Percentiles rank a stretch among this genome's conserved stretches.
Evolutionary conservation across 2,888 invertebrate genomes (phyloP).

Genomic region (Sceliomorpha sp.): DNA sequence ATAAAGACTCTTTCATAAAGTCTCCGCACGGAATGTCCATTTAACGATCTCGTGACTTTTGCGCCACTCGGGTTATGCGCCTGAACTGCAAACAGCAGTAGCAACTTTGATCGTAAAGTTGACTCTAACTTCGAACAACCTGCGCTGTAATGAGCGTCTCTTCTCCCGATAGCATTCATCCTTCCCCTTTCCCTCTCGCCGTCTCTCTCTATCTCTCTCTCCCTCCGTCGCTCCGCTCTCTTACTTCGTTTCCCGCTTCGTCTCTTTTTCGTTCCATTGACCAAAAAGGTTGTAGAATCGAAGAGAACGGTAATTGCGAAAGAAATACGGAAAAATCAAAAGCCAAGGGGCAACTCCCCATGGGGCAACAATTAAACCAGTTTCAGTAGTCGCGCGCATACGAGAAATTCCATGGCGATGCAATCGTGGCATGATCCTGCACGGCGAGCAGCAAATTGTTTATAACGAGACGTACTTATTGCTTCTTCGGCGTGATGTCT

Average conservation of each 20-base stretch:
- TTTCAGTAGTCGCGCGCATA: conserved; percentile 8
- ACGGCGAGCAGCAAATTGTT: conserved; percentile 4
- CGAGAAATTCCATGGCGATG: conserved; percentile 3
- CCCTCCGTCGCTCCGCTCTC: too few species aligned
- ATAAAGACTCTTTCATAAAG: conserved; percentile 23
- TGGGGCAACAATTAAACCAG: conserved; percentile 43
- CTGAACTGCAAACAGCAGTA: conserved; percentile 15
- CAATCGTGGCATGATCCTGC: conserved; percentile 7
- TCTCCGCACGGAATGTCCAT: conserved; percentile 37
- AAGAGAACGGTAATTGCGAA: too few species aligned
- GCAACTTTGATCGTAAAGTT: conserved; percentile 53
- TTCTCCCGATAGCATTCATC: conserved; percentile 17
- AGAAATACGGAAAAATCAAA: conserved; percentile 58
- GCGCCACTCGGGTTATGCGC: conserved; percentile 16
- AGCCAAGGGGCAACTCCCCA: conserved; percentile 53
- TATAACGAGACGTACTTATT: conserved; percentile 3
- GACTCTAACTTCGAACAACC: conserved; percentile 22
- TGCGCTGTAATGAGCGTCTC: conserved; percentile 48
- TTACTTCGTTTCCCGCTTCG: too few species aligned
- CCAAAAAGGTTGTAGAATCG: too few species aligned
- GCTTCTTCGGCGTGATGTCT: not conserved
- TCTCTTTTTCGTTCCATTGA: too few species aligned
- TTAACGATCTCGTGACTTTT: conserved; percentile 50
- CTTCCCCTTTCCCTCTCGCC: too few species aligned
- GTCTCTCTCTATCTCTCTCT: too few species aligned